Evolutionary conservation across 1,140 invertebrate genomes (phyloP), one percentile per base, ranked within the genome.

Genomic region (Palaemon carinicauda): DNA sequence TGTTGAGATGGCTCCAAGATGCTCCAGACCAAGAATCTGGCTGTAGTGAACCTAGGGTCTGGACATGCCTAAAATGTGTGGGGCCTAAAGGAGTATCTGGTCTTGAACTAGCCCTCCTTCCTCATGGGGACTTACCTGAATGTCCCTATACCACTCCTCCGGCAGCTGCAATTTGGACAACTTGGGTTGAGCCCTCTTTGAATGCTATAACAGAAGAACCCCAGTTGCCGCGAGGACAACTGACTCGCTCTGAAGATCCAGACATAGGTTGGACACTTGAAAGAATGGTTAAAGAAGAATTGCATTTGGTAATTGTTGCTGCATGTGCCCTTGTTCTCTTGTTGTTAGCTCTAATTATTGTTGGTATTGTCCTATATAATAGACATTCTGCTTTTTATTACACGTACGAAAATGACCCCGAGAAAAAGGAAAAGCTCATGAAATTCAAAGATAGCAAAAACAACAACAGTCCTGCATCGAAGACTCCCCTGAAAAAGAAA

Each of bases 361-460:
- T 91, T 19, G 90, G 89, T 10, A 65, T 92, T 24, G 89, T 91
- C 29, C 81, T 91, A 31, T 94, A 94, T 31, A 91, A 93, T 56
- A 92, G 94, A 21, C 94, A 95, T 87, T 93, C 94, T 0, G 94
- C 94, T 12, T 93, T 93, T 52, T 96, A 95, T 90, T 95, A 95
- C 90, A 95, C 95, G 0, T 93, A 95, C 90, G 95, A 95, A 90
- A 94, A 94, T 88, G 94, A 94, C 89, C 90, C 92, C 75, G 90
- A 90, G 78, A 90, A 90, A 73, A 89, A 89, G 75, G 90, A 88
- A 27, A 90, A 89, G 12, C 88, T 90, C 29, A 74, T 89, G 41
- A 88, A 90, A 81, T 87, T 89, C 19, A 88, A 84, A 54, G 83
- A 88, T 24, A 90, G 90, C 73, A 89, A 89, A 29, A 88, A 90